phyloP scores from a whole-genome alignment of 1,140 invertebrate genomes.

The Condylostylus longicornis region DNA sequence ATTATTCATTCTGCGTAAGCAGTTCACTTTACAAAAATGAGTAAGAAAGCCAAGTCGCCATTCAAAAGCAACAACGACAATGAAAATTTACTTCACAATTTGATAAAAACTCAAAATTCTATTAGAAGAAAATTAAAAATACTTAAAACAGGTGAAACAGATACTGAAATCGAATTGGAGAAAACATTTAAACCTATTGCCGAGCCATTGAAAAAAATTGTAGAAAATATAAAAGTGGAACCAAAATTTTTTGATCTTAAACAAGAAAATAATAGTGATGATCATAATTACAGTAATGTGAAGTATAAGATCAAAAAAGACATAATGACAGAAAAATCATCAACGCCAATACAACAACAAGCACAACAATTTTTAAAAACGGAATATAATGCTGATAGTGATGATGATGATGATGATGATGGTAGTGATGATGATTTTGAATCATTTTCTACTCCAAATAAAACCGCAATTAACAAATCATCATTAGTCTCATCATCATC shows the following conservation, averaged over 20 bases:
- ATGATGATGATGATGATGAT: background rate
- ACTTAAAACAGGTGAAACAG: conserved; percentile 6
- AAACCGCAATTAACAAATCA: background rate
- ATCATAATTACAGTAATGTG: background rate
- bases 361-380: background rate
- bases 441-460: no score
- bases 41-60: background rate
- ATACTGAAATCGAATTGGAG: conserved; percentile 2
- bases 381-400: no score
- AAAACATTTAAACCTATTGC: conserved; percentile 8
- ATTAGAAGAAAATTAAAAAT: conserved; percentile 6
- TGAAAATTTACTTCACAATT: conserved; percentile 2
- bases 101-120: conserved; percentile 5
- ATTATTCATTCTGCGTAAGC: background rate
- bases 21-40: background rate
- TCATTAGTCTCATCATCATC: no score
- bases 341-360: background rate
- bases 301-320: background rate
- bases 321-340: background rate
- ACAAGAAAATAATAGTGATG: background rate
- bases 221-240: conserved; percentile 1
- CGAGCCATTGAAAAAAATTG: conserved; percentile 8
- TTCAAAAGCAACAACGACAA: background rate
- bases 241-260: background rate
- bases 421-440: background rate